Base-by-base conservation (phyloP, 2,888 invertebrate species). In the Nowickia ferox region DNA sequence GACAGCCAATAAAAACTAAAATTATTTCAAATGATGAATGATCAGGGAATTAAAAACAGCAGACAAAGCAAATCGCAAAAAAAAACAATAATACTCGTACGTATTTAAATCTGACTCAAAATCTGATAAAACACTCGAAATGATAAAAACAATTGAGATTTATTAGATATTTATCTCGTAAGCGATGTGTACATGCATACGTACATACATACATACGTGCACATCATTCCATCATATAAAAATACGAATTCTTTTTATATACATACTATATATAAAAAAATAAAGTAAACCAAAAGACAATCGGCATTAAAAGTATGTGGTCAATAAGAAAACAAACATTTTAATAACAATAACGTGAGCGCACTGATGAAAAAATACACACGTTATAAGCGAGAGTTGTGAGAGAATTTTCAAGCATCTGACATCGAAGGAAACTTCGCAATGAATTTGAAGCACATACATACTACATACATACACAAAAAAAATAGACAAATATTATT, bases 111-210 rank as follows among this genome's bases (percentile, higher is more conserved):
- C 78, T 78, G 78, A 80, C 79, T 77, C 86, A 87, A 87, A 87
- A 88, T 88, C 87, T 87, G 87, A 87, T 87, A 72, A 83, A 87
- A 75, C 59, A 15, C 75, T 78, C 78, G 61, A 55, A 48, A 59
- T 78, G 85, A 87, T 87, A 86, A 87, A 86, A 88, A 87, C 85
- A 81, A 83, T 86, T 69, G 83, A 74, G 74, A 61, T 88, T 88
- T 88, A 88, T 88, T 85, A 78, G 75, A 86, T 85, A 59, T 66
- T 66, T 72, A 48, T 59, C 46, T 22, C 15, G n/a, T 17, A 17
- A 40, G 65, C 46, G 44, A 57, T 19, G 5, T 10, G 13, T 22
- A 38, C 13, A 38, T 11, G 10, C 9, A 40, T 2, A 11, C 22
- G 8, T 3, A 44, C 55, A 53, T 19, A 19, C 53, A 57, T 38